Conservation (phyloP, 2,113 vertebrate species). For the Osmerus mordax region DNA sequence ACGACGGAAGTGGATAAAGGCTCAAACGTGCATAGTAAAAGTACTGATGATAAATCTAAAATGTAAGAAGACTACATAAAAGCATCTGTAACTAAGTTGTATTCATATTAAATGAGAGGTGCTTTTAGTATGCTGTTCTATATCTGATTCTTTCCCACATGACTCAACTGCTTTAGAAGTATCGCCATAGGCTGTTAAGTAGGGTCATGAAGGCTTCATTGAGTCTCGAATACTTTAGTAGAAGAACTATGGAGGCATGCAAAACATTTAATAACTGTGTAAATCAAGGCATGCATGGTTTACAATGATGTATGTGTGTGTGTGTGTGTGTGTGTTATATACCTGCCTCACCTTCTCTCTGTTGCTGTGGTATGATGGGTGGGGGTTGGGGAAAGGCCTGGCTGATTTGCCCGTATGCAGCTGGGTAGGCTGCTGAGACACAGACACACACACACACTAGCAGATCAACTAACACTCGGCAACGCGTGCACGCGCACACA, state of each 20-base stretch:
- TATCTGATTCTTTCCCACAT: no score
- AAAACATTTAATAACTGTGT: no score
- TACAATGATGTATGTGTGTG: neutral
- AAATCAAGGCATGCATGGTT: no score
- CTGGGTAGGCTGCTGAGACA: slow-evolving; percentile 95
- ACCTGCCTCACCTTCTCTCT: slow-evolving; percentile 92
- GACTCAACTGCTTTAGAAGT: neutral
- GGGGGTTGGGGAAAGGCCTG: slow-evolving; percentile 98
- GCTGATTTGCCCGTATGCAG: slow-evolving; percentile 99
- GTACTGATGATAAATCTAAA: no score
- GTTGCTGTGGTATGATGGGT: slow-evolving; percentile 97
- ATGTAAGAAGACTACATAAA: no score
- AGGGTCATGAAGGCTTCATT: neutral
- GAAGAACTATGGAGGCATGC: no score
- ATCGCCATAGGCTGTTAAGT: neutral
- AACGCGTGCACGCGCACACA: slow-evolving; percentile 25
- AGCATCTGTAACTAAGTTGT: no score
- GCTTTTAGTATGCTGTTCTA: no score
- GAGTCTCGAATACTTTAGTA: neutral
- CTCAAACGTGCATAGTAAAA: neutral
- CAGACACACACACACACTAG: slow-evolving; percentile 83
- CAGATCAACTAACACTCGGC: slow-evolving; percentile 61
- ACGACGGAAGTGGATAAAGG: neutral
- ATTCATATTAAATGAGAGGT: no score
- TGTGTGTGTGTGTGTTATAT: slow-evolving; percentile 7